Base-by-base conservation (phyloP, 2,888 invertebrate genomes). In the Acanthoscelides obtectus region DNA sequence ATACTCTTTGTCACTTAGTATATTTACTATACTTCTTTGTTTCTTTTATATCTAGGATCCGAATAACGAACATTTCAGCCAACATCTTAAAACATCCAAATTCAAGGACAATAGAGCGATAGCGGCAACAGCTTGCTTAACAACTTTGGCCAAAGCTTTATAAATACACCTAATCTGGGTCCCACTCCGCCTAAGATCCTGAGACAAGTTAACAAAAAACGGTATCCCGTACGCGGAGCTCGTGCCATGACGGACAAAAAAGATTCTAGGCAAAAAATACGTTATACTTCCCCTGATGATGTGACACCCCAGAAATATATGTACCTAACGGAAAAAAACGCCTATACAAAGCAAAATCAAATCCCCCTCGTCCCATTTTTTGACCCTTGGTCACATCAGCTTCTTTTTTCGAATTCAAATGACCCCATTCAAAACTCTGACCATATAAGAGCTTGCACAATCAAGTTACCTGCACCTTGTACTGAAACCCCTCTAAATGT, bases 321-420 rank as follows among this genome's bases (percentile, higher is more conserved):
- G 20, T 66, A 20, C 72, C 72, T 79, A 80, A 80, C 80, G 81
- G 80, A 80, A 80, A 80, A 80, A 79, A 76, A 67, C 67, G 69
- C 73, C 72, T 67, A 73, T 20, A 75, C 74, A 75, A 73, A 76
- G 73, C 73, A 74, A 71, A 72, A 73, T 73, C 70, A 77, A 77
- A 78, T 73, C 71, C 76, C 75, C 74, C 74, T 72, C 72, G 75
- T 75, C 75, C 76, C 77, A 76, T 75, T 77, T 75, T 79, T 77
- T 80, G 80, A 80, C 80, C 80, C 79, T 75, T 77, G 80, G 80
- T 79, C 80, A 79, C 75, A 75, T 66, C 64, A 45, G 45, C 45
- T 45, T 71, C 75, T 75, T 77, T 77, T 76, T 75, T 77, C 76
- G 74, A 76, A 78, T 77, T 77, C 74, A 76, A 76, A 78, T 77